Conservation (phyloP, 2,797 vertebrate species). For the Agapornis canus region DNA sequence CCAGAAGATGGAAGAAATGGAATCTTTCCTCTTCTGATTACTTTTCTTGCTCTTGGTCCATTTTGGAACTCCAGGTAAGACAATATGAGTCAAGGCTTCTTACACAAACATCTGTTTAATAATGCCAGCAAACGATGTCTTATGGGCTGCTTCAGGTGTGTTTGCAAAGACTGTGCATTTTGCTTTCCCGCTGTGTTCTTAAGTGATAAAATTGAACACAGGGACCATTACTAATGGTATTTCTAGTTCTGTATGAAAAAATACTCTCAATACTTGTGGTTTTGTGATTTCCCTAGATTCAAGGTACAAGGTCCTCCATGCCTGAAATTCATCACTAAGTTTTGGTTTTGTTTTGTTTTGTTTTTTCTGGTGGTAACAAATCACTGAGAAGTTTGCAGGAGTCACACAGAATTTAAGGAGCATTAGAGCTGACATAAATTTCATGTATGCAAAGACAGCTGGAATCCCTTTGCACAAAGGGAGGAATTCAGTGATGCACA, state of each 20-base stretch:
- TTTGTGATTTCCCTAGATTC: constrained; percentile 21
- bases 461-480: constrained; percentile 22
- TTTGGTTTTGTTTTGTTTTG: background rate
- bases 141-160: background rate
- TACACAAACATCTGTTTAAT: background rate
- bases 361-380: background rate
- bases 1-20: background rate
- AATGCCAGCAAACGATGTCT: background rate
- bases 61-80: background rate
- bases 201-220: background rate
- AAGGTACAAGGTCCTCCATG: background rate
- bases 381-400: background rate
- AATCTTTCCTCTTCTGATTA: background rate
- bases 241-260: constrained; percentile 39
- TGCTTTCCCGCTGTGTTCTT: background rate
- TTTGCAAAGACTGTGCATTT: background rate
- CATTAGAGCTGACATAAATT: constrained; percentile 36
- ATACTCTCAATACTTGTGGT: background rate
- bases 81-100: background rate
- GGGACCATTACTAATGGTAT: background rate
- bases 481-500: constrained; percentile 7
- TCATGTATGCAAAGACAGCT: constrained; percentile 40
- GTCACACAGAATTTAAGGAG: constrained; percentile 35
- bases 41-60: background rate
- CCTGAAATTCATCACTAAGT: background rate